Percentiles rank a stretch among this genome's conserved stretches.
These are phyloP conservation scores for Pseudopleuronectes americanus DNA, from an alignment of 2,797 vertebrate species.

Conservation along the genomic window DNA sequence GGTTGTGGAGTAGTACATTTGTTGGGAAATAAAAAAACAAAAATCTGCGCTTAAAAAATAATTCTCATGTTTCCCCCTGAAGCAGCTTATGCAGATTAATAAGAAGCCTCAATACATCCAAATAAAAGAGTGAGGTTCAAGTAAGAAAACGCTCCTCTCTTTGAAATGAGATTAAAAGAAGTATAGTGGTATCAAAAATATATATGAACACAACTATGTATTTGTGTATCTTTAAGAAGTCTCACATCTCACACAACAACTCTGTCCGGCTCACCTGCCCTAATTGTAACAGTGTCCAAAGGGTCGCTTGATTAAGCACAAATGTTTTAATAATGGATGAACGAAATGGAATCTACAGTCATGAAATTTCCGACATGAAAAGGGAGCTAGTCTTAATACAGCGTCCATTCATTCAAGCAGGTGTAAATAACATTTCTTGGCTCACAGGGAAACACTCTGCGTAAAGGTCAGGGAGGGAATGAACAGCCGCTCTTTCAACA, in stretches of 20 bases:
- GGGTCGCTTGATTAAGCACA: constrained; percentile 73
- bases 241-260: constrained; percentile 15
- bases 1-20: constrained; percentile 34
- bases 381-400: constrained; percentile 78
- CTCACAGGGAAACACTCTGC: constrained; percentile 41
- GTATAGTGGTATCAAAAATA: neutral
- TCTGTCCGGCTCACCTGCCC: constrained; percentile 40
- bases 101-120: constrained; percentile 28
- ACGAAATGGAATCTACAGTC: constrained; percentile 89
- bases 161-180: constrained; percentile 26
- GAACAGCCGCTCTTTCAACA: constrained; percentile 16
- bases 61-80: constrained; percentile 52
- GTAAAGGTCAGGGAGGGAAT: constrained; percentile 60
- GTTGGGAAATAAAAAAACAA: constrained; percentile 47
- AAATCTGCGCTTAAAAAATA: constrained; percentile 46
- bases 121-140: constrained; percentile 18
- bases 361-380: constrained; percentile 95
- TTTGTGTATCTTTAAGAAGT: constrained; percentile 10
- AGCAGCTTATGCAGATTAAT: constrained; percentile 63
- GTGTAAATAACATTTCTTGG: constrained; percentile 71
- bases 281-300: constrained; percentile 37
- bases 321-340: constrained; percentile 92
- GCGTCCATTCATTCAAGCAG: constrained; percentile 64
- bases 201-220: neutral
- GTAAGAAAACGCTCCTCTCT: constrained; percentile 19